phyloP scores from a whole-genome alignment of 2,797 vertebrate genomes.

The Mionectes olivaceus region DNA sequence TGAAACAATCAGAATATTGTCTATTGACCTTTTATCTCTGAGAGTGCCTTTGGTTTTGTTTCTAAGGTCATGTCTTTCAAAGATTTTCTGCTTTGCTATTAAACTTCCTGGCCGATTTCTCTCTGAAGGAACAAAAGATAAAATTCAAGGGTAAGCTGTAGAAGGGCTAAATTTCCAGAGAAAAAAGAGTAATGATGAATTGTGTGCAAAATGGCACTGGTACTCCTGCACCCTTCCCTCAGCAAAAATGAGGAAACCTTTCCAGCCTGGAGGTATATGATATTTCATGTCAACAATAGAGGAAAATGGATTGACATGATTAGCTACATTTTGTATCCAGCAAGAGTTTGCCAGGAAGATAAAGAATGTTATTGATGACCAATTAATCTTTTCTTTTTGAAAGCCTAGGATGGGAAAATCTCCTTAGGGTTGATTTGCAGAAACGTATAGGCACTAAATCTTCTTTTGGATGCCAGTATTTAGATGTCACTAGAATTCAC shows the following conservation, averaged over 20 bases:
- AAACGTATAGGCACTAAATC: not conserved
- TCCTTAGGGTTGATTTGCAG: constrained; percentile 20
- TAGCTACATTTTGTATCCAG: constrained; percentile 34
- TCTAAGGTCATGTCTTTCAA: constrained; percentile 11
- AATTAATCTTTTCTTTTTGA: constrained; percentile 20
- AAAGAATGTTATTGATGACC: not conserved
- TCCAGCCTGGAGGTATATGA: not conserved
- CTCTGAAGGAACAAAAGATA: constrained; percentile 6
- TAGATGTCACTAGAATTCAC: constrained; percentile 5
- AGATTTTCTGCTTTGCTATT: constrained; percentile 14
- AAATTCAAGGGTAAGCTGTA: not conserved
- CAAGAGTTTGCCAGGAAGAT: constrained; percentile 5
- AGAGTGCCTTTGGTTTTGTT: not conserved
- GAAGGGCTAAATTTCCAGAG: not conserved
- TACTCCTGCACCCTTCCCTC: not conserved
- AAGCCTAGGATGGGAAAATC: not conserved
- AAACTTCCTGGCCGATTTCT: constrained; percentile 19
- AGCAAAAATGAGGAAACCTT: not conserved
- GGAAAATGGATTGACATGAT: constrained; percentile 12
- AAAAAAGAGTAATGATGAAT: not conserved
- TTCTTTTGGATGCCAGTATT: constrained; percentile 1
- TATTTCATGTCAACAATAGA: constrained; percentile 17
- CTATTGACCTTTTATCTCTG: not conserved
- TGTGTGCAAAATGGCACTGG: not conserved
- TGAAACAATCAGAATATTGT: not conserved